Percentiles rank a stretch among this genome's conserved stretches.
phyloP scores from a whole-genome alignment of 2,113 vertebrate species.

The Pleuronectes platessa region DNA sequence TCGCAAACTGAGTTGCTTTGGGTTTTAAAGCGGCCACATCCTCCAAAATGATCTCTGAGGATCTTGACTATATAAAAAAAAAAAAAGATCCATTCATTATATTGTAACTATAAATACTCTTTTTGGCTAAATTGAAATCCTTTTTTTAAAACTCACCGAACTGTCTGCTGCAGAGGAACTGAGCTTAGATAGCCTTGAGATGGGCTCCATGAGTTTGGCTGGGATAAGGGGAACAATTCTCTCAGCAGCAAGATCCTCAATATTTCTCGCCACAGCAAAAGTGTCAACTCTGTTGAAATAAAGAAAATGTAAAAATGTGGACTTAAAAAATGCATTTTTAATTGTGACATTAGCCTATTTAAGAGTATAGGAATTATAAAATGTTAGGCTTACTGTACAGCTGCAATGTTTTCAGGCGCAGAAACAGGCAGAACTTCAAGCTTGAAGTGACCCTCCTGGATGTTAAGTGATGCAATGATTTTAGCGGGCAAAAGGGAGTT shows the following conservation, averaged over 20 bases:
- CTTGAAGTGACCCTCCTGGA: conserved; percentile 81
- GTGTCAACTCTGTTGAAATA: conserved; percentile 78
- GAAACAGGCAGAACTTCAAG: conserved; percentile 78
- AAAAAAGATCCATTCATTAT: not conserved
- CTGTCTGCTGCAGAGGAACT: conserved; percentile 11
- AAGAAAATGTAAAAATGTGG: not conserved
- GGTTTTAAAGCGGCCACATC: not conserved
- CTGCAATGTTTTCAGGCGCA: conserved; percentile 76
- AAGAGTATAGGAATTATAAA: not conserved
- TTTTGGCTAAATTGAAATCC: not conserved
- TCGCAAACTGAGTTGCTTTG: conserved; percentile 28
- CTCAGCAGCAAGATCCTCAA: conserved; percentile 71
- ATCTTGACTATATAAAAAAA: conserved; percentile 62
- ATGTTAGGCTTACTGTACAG: conserved; percentile 72
- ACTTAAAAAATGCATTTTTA: not conserved
- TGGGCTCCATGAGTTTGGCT: conserved; percentile 8
- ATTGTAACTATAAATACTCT: not conserved
- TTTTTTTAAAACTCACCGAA: conserved; percentile 40
- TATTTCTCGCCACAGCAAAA: conserved; percentile 83
- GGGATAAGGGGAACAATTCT: conserved; percentile 80
- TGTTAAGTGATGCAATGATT: conserved; percentile 77
- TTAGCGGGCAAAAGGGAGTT: conserved; percentile 72
- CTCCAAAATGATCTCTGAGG: conserved; percentile 67
- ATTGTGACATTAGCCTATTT: not conserved
- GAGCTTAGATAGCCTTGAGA: conserved; percentile 57